Conservation (phyloP, 2,113 vertebrate species). For the Channa maculata region DNA sequence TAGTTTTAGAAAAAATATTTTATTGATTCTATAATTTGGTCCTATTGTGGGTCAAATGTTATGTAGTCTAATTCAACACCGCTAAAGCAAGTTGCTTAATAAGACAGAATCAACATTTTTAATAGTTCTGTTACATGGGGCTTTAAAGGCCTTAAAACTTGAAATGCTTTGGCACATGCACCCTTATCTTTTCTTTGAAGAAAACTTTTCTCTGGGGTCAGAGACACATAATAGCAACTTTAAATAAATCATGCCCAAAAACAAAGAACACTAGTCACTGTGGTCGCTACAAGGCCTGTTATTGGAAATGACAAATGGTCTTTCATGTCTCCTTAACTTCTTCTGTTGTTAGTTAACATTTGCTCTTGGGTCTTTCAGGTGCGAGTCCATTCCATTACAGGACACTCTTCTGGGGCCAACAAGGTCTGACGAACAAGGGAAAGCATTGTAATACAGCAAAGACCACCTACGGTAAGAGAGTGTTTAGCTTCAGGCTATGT, state of each 20-base stretch:
- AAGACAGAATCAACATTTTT: too few relatives aligned
- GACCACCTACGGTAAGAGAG: constrained; percentile 83
- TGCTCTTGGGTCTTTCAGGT: constrained; percentile 62
- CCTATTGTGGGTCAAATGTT: background rate
- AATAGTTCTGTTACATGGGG: too few relatives aligned
- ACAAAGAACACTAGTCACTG: constrained; percentile 60
- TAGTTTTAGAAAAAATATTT: too few relatives aligned
- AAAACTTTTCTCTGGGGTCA: constrained; percentile 46
- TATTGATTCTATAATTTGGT: too few relatives aligned
- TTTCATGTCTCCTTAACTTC: constrained; percentile 72
- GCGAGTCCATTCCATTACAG: constrained; percentile 75
- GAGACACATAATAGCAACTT: constrained; percentile 31
- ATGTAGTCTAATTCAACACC: too few relatives aligned
- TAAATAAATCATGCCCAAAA: constrained; percentile 72
- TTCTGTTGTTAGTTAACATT: constrained; percentile 52
- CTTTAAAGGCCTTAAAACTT: too few relatives aligned
- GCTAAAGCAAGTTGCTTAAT: too few relatives aligned
- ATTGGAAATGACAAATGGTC: constrained; percentile 80
- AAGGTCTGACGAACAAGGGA: constrained; percentile 44
- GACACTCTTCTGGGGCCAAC: constrained; percentile 55
- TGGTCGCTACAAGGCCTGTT: constrained; percentile 59
- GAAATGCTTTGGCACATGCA: background rate
- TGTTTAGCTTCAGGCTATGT: constrained; percentile 88
- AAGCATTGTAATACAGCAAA: constrained; percentile 66
- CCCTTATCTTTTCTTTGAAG: background rate